These are phyloP conservation scores for Lasioglossum lativentre DNA, from an alignment of 2,888 invertebrate genomes.

Conservation along the genomic window DNA sequence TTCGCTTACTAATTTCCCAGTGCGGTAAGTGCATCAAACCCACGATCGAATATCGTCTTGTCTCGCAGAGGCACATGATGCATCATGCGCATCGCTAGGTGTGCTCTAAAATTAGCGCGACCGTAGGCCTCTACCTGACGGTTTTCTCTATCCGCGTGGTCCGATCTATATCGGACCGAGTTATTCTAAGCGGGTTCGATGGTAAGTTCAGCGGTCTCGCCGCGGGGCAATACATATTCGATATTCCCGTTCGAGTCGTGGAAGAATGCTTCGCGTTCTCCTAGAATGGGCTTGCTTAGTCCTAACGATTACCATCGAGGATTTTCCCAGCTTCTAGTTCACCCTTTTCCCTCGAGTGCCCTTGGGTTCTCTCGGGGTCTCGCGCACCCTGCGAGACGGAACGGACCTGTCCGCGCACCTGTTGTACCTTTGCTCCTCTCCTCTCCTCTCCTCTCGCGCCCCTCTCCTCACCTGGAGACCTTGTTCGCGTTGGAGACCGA, in stretches of 20 bases:
- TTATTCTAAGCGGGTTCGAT: slow-evolving; percentile 23
- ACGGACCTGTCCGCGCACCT: slow-evolving; percentile 55
- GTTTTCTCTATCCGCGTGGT: background rate
- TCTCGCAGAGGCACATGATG: background rate
- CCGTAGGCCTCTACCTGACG: slow-evolving; percentile 14
- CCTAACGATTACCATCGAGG: slow-evolving; percentile 35
- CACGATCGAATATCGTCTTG: too few relatives aligned
- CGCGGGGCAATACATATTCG: slow-evolving; percentile 15
- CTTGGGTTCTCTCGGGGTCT: background rate
- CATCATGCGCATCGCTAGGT: background rate
- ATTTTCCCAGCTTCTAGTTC: slow-evolving; percentile 60
- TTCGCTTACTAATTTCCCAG: too few relatives aligned
- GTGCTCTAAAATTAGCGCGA: slow-evolving; percentile 38
- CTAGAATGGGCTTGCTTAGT: background rate
- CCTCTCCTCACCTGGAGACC: background rate
- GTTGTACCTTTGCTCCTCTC: slow-evolving; percentile 50
- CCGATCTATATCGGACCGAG: slow-evolving; percentile 11
- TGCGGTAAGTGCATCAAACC: too few relatives aligned
- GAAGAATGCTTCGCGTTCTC: background rate
- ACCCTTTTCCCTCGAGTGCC: slow-evolving; percentile 17
- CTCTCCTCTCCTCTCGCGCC: slow-evolving; percentile 8
- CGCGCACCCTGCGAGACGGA: slow-evolving; percentile 30
- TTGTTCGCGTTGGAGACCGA: background rate
- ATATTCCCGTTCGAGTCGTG: background rate
- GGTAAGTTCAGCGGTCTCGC: slow-evolving; percentile 29